Base-by-base conservation (phyloP, 2,113 vertebrate species). In the Charina bottae region DNA sequence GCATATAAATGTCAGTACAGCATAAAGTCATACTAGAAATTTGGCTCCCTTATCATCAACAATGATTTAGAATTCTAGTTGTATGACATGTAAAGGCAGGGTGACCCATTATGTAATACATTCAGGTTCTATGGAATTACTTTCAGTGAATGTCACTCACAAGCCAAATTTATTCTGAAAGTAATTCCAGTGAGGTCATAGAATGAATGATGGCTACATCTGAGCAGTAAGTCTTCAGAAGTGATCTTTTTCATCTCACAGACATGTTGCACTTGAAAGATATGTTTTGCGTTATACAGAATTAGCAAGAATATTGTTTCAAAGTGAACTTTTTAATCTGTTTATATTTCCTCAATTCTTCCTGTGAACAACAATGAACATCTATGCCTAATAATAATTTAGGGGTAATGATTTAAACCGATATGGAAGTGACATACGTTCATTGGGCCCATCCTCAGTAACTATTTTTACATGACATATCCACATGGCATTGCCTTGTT, bases 121-220 rank as follows among this genome's bases (percentile, higher is more conserved):
- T 90, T 59, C 58, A n/a, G 9, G 58, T 90, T 62, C 78, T n/a
- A 49, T 53, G 26, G 26, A 85, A 90, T 85, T 85, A 85, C 46
- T 90, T 46, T 62, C 60, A 23, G 58, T 85, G 90, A 62, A 49
- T 53, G 55, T 49, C 78, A 90, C 17, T 46, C 56, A 90, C 56
- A 28, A 90, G 33, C 26, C 26, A 90, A 90, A 90, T 85, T 85
- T 46, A 85, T 90, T 83, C 42, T 90, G 26, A 60, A 90, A 90
- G 90, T 85, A 53, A 85, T 90, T 90, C 90, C 56, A 90, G 56
- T 85, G 78, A 60, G 83, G 42, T 85, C 28, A 90, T 62, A n/a
- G 10, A 85, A 85, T 90, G 56, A 85, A 85, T 60, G 90, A 90
- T 62, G 58, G 78, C 19, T 59, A 37, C 12, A 58, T 85, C 78